Conservation (phyloP, 2,113 vertebrate species). For the Lutjanus erythropterus region DNA sequence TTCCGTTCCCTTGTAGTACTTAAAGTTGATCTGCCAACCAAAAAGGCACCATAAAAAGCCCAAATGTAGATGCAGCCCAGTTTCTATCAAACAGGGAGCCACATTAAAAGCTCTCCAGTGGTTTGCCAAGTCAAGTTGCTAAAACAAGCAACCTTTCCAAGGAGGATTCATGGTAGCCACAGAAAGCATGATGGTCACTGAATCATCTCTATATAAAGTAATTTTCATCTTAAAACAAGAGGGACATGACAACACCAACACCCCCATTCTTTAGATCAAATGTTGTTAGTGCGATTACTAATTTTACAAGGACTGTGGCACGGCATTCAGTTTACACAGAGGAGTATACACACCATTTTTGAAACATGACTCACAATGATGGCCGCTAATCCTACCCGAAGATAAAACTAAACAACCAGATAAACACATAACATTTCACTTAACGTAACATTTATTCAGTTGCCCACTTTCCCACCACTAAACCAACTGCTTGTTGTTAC, state of each 20-base stretch:
- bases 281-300: constrained; percentile 38
- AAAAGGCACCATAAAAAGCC: constrained; percentile 43
- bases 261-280: constrained; percentile 36
- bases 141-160: constrained; percentile 62
- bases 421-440: constrained; percentile 19
- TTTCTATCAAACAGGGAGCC: constrained; percentile 58
- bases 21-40: constrained; percentile 36
- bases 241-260: constrained; percentile 27
- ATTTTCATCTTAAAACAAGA: constrained; percentile 34
- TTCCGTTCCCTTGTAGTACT: constrained; percentile 38
- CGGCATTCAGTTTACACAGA: constrained; percentile 33
- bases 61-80: constrained; percentile 41
- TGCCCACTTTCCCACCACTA: constrained; percentile 15
- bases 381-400: constrained; percentile 10
- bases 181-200: constrained; percentile 50
- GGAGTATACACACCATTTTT: constrained; percentile 29
- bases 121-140: constrained; percentile 64
- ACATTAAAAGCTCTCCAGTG: constrained; percentile 62
- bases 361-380: constrained; percentile 48
- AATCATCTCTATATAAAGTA: constrained; percentile 48
- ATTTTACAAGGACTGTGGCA: constrained; percentile 30
- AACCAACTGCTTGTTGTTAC: constrained; percentile 14
- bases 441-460: constrained; percentile 28
- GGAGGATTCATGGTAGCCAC: constrained; percentile 51
- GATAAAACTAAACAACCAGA: constrained; percentile 25